phyloP scores from a whole-genome alignment of 2,888 invertebrate genomes.

The Ametastegia equiseti region DNA sequence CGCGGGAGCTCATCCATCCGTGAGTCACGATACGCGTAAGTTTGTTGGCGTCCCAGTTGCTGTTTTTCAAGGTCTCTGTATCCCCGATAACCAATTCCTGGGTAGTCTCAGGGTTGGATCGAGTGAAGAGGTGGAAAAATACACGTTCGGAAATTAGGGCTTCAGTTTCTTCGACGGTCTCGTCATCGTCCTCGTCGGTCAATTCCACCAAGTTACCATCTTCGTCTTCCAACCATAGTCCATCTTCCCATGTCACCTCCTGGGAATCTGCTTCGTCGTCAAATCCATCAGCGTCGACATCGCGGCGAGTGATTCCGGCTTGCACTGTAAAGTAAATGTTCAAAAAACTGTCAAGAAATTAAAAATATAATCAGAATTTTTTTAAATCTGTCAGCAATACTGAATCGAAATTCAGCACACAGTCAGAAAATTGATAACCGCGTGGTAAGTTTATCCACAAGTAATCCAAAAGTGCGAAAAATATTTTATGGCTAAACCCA shows the following conservation, averaged over 20 bases:
- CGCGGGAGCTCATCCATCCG: slow-evolving; percentile 63
- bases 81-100: slow-evolving; percentile 58
- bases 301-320: slow-evolving; percentile 10
- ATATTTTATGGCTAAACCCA: neutral
- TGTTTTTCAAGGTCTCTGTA: slow-evolving; percentile 52
- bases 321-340: neutral
- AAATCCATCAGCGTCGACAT: neutral
- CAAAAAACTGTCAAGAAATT: neutral
- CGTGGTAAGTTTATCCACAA: too few species aligned
- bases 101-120: slow-evolving; percentile 47
- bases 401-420: too few species aligned
- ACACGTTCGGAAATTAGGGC: slow-evolving; percentile 52
- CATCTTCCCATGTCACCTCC: slow-evolving; percentile 34
- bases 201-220: slow-evolving; percentile 54
- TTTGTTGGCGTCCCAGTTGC: slow-evolving; percentile 59
- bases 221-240: slow-evolving; percentile 56
- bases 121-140: slow-evolving; percentile 63
- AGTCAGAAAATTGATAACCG: too few species aligned
- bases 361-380: too few species aligned
- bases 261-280: slow-evolving; percentile 27
- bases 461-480: too few species aligned
- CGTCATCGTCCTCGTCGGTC: slow-evolving; percentile 34
- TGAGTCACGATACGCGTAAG: slow-evolving; percentile 67
- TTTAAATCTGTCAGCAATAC: too few species aligned
- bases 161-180: slow-evolving; percentile 32